Conservation (phyloP, 2,113 vertebrate species). For the Serinus canaria region DNA sequence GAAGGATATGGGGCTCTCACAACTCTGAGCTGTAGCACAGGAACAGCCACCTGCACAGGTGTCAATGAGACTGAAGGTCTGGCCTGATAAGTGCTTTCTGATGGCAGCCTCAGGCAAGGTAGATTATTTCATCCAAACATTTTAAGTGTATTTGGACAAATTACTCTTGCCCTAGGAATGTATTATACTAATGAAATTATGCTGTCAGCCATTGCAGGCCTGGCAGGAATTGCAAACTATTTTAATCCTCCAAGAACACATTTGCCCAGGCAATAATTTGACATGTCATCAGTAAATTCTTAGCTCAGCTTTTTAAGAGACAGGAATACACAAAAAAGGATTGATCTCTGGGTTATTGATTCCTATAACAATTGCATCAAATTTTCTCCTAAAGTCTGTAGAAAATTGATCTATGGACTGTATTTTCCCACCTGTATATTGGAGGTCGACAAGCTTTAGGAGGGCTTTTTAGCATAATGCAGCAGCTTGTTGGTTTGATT, state of each 20-base stretch:
- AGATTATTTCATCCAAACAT: not conserved
- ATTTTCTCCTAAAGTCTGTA: not conserved
- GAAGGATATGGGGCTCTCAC: accelerated
- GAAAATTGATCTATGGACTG: not conserved
- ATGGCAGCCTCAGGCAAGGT: not conserved
- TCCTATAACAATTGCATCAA: not conserved
- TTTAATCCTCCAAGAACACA: conserved; percentile 22
- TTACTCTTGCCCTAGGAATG: not conserved
- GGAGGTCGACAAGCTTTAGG: not conserved
- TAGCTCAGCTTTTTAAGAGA: conserved; percentile 32
- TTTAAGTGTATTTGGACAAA: conserved; percentile 8
- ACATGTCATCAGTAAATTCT: conserved; percentile 1
- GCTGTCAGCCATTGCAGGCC: not conserved
- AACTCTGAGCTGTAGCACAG: accelerated
- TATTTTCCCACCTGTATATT: not conserved
- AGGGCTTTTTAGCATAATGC: not conserved
- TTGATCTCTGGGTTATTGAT: not conserved
- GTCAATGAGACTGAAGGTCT: not conserved
- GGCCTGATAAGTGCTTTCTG: not conserved
- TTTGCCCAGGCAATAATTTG: not conserved
- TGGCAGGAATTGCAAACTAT: conserved; percentile 16
- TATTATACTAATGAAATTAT: not conserved
- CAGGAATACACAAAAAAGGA: not conserved
- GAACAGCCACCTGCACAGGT: not conserved
- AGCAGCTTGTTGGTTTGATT: not conserved